These are phyloP conservation scores for Luscinia luscinia DNA, from an alignment of 2,797 vertebrate genomes.

Conservation along the genomic window DNA sequence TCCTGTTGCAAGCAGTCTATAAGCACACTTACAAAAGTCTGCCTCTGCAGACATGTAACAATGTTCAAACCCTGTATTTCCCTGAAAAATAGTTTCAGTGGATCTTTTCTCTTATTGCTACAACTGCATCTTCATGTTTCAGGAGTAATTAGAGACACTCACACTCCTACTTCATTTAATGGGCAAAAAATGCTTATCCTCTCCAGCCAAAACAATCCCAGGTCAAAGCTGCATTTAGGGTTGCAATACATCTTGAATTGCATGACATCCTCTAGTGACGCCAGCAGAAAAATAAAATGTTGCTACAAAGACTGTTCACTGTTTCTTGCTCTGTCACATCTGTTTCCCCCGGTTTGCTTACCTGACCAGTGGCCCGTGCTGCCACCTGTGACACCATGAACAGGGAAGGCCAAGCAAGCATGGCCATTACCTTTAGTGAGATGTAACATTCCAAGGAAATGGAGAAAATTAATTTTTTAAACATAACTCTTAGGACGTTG, in stretches of 20 bases:
- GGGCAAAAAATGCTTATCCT: background rate
- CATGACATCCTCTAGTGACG: background rate
- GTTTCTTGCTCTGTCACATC: background rate
- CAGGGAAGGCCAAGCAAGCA: background rate
- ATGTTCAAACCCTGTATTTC: background rate
- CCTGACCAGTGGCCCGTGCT: fast-evolving
- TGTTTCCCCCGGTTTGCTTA: background rate
- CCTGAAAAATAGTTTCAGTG: background rate
- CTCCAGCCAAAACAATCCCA: background rate
- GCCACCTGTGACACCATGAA: background rate
- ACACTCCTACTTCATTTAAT: background rate
- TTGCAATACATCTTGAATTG: background rate
- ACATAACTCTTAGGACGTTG: fast-evolving
- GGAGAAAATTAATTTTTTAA: background rate
- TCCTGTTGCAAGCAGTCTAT: background rate
- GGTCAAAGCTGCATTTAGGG: background rate
- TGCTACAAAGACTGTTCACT: background rate
- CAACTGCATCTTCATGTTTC: background rate
- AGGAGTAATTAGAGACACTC: background rate
- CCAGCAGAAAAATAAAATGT: background rate
- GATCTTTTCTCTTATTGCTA: background rate
- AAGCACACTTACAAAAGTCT: background rate
- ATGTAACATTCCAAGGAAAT: background rate
- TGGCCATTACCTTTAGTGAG: background rate
- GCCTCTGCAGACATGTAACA: background rate